These are phyloP conservation scores for Allobates femoralis DNA, from an alignment of 2,797 vertebrate genomes.

Conservation along the genomic window DNA sequence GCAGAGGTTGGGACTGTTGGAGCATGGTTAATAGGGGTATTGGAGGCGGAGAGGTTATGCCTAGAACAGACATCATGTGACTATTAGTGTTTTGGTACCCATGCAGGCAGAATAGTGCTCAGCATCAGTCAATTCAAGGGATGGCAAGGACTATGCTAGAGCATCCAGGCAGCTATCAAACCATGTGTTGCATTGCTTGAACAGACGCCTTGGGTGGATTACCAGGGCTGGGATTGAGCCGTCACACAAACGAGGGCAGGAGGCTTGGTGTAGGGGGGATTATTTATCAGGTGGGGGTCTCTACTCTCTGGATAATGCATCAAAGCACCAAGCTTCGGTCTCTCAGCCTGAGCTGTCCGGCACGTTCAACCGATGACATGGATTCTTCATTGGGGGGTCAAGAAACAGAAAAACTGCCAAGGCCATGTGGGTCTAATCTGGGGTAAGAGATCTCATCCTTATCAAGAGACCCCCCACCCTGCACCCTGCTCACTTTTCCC, in stretches of 20 bases:
- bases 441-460: conserved; percentile 52
- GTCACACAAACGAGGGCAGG: conserved; percentile 60
- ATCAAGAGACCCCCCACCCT: neutral
- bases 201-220: conserved; percentile 57
- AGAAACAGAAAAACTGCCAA: conserved; percentile 51
- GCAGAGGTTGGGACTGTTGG: conserved; percentile 33
- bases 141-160: conserved; percentile 32
- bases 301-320: conserved; percentile 58
- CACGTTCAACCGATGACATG: conserved; percentile 54
- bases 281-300: conserved; percentile 53
- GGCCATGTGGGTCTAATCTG: conserved; percentile 59
- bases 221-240: conserved; percentile 58
- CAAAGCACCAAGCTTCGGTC: conserved; percentile 62
- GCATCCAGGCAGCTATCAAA: conserved; percentile 35
- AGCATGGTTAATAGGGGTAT: conserved; percentile 48
- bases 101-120: conserved; percentile 58
- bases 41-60: conserved; percentile 60
- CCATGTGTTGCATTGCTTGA: conserved; percentile 50
- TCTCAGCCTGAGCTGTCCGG: conserved; percentile 61
- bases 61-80: conserved; percentile 59
- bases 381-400: conserved; percentile 59
- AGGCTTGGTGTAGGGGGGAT: conserved; percentile 61
- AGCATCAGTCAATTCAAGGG: conserved; percentile 53
- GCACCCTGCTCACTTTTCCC: neutral
- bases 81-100: conserved; percentile 62